phyloP scores from a whole-genome alignment of 2,797 vertebrate genomes.

The Cetoscarus ocellatus region DNA sequence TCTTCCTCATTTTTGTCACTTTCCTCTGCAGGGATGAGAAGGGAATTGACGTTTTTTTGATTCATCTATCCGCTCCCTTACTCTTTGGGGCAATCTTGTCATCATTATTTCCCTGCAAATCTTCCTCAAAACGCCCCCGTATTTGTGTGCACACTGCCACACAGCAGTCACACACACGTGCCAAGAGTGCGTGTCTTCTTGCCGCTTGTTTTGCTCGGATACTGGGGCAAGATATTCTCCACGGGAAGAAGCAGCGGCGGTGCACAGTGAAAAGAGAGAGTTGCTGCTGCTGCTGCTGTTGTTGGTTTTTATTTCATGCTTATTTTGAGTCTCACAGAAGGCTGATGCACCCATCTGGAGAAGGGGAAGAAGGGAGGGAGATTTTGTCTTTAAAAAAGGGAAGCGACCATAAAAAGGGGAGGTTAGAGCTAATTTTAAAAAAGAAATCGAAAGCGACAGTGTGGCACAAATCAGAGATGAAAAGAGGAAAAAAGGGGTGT shows the following conservation, averaged over 20 bases:
- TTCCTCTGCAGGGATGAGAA: conserved; percentile 18
- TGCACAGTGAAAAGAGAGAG: conserved; percentile 59
- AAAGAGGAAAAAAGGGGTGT: neutral
- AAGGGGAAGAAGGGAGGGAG: conserved; percentile 18
- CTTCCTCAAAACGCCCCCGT: conserved; percentile 22
- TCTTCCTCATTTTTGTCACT: conserved; percentile 29
- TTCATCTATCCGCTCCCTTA: conserved; percentile 7
- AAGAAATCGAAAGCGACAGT: conserved; percentile 42
- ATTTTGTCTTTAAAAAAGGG: conserved; percentile 7
- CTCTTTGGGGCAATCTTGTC: conserved; percentile 33
- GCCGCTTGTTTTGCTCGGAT: conserved; percentile 50
- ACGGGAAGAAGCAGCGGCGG: conserved; percentile 52
- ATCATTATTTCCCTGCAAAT: conserved; percentile 17
- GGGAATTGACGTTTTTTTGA: conserved; percentile 2
- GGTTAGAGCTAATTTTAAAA: conserved; percentile 42
- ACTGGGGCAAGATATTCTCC: conserved; percentile 64
- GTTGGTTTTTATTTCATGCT: conserved; percentile 29
- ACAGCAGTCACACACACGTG: conserved; percentile 21
- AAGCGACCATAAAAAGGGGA: conserved; percentile 43
- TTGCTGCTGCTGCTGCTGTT: conserved; percentile 38
- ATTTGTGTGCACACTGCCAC: conserved; percentile 19
- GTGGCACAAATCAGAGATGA: conserved; percentile 14
- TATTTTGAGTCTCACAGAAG: conserved; percentile 36
- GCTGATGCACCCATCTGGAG: conserved; percentile 19
- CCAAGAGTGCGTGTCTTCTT: conserved; percentile 29